phyloP scores from a whole-genome alignment of 2,888 invertebrate species.

The Meiosimyza decipiens region DNA sequence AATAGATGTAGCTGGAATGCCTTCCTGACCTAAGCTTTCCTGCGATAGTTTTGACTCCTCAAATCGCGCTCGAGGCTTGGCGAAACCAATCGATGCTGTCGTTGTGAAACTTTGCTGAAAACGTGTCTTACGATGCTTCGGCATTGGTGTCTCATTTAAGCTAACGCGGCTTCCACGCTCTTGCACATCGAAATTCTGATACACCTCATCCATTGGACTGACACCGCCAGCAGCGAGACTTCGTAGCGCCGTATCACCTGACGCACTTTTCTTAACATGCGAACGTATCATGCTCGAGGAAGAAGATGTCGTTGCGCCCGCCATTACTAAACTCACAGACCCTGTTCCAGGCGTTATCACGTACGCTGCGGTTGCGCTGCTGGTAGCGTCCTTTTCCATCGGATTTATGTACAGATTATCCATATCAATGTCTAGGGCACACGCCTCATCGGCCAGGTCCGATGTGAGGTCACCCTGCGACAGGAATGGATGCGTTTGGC shows the following conservation, averaged over 20 bases:
- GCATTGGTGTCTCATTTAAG: slow-evolving; percentile 75
- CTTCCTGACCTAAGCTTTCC: slow-evolving; percentile 67
- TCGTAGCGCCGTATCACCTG: slow-evolving; percentile 79
- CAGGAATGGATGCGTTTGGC: slow-evolving; percentile 94
- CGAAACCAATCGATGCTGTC: slow-evolving; percentile 31
- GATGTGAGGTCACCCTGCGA: slow-evolving; percentile 83
- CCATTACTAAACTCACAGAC: slow-evolving; percentile 57
- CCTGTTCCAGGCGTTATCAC: slow-evolving; percentile 42
- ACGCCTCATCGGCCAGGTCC: slow-evolving; percentile 67
- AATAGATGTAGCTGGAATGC: slow-evolving; percentile 54
- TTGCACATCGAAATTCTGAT: slow-evolving; percentile 69
- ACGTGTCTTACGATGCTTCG: slow-evolving; percentile 87
- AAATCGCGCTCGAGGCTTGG: slow-evolving; percentile 57
- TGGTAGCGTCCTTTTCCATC: slow-evolving; percentile 72
- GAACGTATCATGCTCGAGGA: slow-evolving; percentile 69
- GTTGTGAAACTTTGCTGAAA: slow-evolving; percentile 77
- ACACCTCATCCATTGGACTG: slow-evolving; percentile 72
- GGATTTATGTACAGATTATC: slow-evolving; percentile 92
- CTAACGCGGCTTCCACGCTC: slow-evolving; percentile 70
- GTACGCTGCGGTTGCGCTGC: slow-evolving; percentile 42
- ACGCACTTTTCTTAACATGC: slow-evolving; percentile 81
- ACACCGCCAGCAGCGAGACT: slow-evolving; percentile 70
- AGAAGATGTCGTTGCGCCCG: slow-evolving; percentile 49
- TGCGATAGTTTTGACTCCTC: slow-evolving; percentile 70
- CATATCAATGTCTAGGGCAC: slow-evolving; percentile 70